Base-by-base conservation (phyloP, 2,888 invertebrate genomes). In the Diachrysia chrysitis region DNA sequence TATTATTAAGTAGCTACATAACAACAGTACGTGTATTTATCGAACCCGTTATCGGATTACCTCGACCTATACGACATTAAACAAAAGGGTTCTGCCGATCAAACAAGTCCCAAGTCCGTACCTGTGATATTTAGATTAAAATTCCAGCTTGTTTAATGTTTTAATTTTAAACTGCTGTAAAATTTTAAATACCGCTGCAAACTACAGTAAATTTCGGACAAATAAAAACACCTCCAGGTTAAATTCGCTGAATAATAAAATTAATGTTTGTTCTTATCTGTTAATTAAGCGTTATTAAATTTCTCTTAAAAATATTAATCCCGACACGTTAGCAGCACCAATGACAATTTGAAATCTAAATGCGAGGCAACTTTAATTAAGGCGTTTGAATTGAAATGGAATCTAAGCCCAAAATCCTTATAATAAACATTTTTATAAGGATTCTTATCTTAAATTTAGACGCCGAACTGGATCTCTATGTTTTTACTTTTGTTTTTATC, bases 301-400 rank as follows among this genome's bases (percentile, higher is more conserved):
- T n/a, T n/a, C n/a, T n/a, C n/a, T 16, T 16, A 42, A 37, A 37
- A 37, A 42, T 42, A 32, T 32, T 10, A 9, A 32, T 10, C 10
- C 32, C n/a, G 42, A n/a, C n/a, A 42, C 42, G 42, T 42, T 42
- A 19, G 21, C 53, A 37, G 48, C 48, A 37, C 32, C 25, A 57
- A 58, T 69, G 58, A 48, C 61, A 63, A 37, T 66, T 48, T 42
- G n/a, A 60, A 71, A 60, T 76, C 42, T 60, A 55, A 17, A n/a
- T 6, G 4, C 12, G 54, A 57, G 46, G 53, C 16, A 53, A 55
- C 42, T 54, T 14, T 23, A 59, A 58, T 64, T 58, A 58, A 21
- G 25, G 42, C 19, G 46, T 63, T 63, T 29, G 23, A 63, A 58
- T 66, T 58, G 14, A 32, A 54, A 61, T 61, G 37, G 17, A 35